A percentile compares a stretch with the other conserved stretches of the same genome.
Evolutionary conservation across 2,797 vertebrate species (phyloP).

Genomic region (Periophthalmus magnuspinnatus): DNA sequence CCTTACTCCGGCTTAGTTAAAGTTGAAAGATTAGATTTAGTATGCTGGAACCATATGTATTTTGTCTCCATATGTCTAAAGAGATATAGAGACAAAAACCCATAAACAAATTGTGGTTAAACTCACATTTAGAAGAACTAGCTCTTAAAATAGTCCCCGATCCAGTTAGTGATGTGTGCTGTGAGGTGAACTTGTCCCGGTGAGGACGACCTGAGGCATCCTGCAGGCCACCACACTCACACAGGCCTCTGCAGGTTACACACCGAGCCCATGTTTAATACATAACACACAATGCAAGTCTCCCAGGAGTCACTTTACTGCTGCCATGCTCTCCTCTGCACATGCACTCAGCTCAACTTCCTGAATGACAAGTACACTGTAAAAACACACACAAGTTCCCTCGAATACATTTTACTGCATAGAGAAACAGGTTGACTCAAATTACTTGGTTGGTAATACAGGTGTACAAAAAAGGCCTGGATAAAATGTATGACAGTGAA

Average conservation of each 20-base stretch:
- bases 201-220: conserved; percentile 53
- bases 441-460: too few relatives aligned
- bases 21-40: neutral
- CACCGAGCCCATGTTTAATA: conserved; percentile 66
- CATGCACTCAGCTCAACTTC: conserved; percentile 32
- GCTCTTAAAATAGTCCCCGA: conserved; percentile 22
- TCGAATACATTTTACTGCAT: neutral
- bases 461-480: too few relatives aligned
- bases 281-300: conserved; percentile 64
- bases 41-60: neutral
- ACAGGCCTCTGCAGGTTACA: conserved; percentile 63
- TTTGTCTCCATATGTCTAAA: conserved; percentile 21
- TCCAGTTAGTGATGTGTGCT: conserved; percentile 20
- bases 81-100: conserved; percentile 22
- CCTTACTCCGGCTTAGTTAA: neutral
- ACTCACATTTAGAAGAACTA: conserved; percentile 17
- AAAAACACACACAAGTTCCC: neutral
- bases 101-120: conserved; percentile 9
- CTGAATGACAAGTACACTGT: conserved; percentile 43
- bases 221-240: conserved; percentile 50
- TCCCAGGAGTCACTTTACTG: conserved; percentile 56
- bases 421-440: too few relatives aligned
- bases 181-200: conserved; percentile 47
- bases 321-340: conserved; percentile 36
- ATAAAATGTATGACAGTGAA: too few relatives aligned